Percentiles rank a stretch among this genome's conserved stretches.
Evolutionary conservation across 2,797 vertebrate species (phyloP).

Genomic region (Molossus molossus): DNA sequence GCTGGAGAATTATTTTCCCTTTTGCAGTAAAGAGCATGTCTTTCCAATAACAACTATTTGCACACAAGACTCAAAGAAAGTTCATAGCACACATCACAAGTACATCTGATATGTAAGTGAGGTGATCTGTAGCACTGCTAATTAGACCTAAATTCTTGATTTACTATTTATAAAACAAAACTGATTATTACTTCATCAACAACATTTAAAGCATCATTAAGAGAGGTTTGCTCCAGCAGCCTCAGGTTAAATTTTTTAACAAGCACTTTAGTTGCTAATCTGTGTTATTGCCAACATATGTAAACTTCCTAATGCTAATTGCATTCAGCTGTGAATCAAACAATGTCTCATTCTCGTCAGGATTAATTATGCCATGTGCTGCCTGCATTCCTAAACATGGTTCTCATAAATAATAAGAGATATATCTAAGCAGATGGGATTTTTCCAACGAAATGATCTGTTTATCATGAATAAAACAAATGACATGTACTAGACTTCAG

Average conservation of each 20-base stretch:
- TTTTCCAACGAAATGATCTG: constrained; percentile 91
- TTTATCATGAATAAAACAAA: constrained; percentile 93
- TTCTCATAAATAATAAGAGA: constrained; percentile 97
- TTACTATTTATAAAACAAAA: constrained; percentile 95
- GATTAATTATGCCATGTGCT: constrained; percentile 98
- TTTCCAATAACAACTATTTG: constrained; percentile 88
- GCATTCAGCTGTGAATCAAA: constrained; percentile 98
- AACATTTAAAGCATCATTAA: constrained; percentile 97
- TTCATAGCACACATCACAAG: constrained; percentile 88
- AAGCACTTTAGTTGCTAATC: constrained; percentile 95
- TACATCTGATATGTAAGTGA: constrained; percentile 91
- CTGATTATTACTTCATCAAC: constrained; percentile 98
- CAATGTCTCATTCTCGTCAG: constrained; percentile 99
- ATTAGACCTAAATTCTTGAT: constrained; percentile 95
- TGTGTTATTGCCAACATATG: constrained; percentile 95
- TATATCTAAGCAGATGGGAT: constrained; percentile 94
- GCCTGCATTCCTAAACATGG: constrained; percentile 96
- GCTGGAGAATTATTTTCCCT: constrained; percentile 56
- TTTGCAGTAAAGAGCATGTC: constrained; percentile 76
- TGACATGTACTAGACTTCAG: constrained; percentile 88
- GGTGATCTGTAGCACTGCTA: constrained; percentile 93
- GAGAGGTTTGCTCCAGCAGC: constrained; percentile 95
- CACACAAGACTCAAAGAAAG: constrained; percentile 87
- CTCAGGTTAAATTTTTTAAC: constrained; percentile 97
- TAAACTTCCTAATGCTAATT: constrained; percentile 97